A percentile compares a stretch with the other conserved stretches of the same genome.
Evolutionary conservation across 2,888 invertebrate species (phyloP).

Genomic region (Amorpha juglandis): DNA sequence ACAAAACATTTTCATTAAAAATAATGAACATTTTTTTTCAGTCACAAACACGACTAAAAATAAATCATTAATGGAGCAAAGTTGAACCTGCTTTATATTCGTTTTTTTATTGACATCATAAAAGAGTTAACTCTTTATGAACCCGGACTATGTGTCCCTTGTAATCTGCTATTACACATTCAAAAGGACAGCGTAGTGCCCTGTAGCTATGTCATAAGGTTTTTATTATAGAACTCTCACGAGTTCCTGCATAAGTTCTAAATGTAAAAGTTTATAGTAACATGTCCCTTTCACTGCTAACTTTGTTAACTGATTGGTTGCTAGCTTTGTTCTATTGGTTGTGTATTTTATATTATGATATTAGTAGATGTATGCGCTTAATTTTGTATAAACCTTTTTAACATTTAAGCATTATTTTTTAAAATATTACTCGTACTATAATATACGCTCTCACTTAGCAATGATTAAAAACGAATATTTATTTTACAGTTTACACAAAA

Average conservation of each 20-base stretch:
- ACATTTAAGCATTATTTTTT: too few species aligned
- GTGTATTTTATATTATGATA: too few species aligned
- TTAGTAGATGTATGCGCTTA: too few species aligned
- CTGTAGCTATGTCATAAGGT: conserved; percentile 6
- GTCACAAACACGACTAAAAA: not conserved
- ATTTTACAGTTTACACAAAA: too few species aligned
- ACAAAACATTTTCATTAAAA: not conserved
- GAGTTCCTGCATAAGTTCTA: not conserved
- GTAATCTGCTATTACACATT: conserved; percentile 25
- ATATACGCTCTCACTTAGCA: too few species aligned
- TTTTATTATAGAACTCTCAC: not conserved
- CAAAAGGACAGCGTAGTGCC: conserved; percentile 16
- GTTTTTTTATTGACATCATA: conserved; percentile 25
- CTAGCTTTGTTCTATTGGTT: too few species aligned
- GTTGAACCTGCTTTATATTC: conserved; percentile 16
- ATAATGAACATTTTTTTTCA: not conserved
- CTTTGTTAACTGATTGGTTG: too few species aligned
- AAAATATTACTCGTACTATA: too few species aligned
- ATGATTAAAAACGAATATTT: too few species aligned
- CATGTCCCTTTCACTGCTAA: not conserved
- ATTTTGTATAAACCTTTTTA: too few species aligned
- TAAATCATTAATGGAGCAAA: not conserved
- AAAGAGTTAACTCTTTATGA: conserved; percentile 26
- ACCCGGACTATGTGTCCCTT: conserved; percentile 24
- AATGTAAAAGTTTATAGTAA: not conserved